Percentiles rank a stretch among this genome's conserved stretches.
phyloP scores from a whole-genome alignment of 2,888 invertebrate species.

The Nipponacmea schrenckii region DNA sequence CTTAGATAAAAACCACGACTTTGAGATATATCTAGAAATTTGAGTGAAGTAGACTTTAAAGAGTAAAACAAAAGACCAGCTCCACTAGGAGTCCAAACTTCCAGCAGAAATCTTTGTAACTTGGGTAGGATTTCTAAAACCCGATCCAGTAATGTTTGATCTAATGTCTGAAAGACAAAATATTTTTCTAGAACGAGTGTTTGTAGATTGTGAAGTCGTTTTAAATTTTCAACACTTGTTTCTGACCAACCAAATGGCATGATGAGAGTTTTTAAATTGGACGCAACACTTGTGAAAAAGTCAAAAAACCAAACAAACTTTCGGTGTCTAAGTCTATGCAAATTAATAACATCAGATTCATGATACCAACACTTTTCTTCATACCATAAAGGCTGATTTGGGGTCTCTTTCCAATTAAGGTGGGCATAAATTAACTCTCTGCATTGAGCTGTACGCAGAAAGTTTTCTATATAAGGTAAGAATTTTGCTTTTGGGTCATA shows the following conservation, averaged over 20 bases:
- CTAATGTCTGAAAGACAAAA: conserved; percentile 57
- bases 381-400: conserved; percentile 57
- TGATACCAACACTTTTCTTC: conserved; percentile 41
- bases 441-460: conserved; percentile 44
- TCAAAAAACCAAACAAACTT: conserved; percentile 61
- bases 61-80: conserved; percentile 53
- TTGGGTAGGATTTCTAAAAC: conserved; percentile 45
- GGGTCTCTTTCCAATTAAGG: conserved; percentile 66
- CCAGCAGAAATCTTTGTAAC: conserved; percentile 55
- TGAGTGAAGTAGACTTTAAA: conserved; percentile 52
- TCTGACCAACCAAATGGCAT: conserved; percentile 66
- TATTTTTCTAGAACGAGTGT: conserved; percentile 61
- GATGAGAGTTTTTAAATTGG: conserved; percentile 55
- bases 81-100: conserved; percentile 65
- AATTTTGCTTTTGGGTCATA: conserved; percentile 58
- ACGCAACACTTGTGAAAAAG: conserved; percentile 52
- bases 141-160: conserved; percentile 51
- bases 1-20: conserved; percentile 63
- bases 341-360: conserved; percentile 54
- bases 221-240: conserved; percentile 54
- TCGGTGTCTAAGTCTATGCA: conserved; percentile 56
- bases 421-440: conserved; percentile 53
- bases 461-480: conserved; percentile 50
- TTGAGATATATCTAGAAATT: conserved; percentile 62
- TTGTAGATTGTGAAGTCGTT: conserved; percentile 51